phyloP scores from a whole-genome alignment of 2,888 invertebrate genomes.

The Gortyna flavago region DNA sequence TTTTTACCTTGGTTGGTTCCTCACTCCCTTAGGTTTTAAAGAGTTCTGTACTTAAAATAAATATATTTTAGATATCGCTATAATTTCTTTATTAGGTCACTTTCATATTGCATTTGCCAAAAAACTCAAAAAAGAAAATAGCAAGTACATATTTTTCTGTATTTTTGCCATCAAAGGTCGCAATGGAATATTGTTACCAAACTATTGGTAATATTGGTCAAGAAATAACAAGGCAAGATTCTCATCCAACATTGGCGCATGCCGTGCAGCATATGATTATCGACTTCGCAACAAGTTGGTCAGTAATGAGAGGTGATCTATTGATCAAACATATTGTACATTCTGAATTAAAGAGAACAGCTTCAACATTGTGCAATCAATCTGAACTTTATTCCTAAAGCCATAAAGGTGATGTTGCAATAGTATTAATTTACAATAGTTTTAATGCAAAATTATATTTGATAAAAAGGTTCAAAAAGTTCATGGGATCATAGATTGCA shows the following conservation, averaged over 20 bases:
- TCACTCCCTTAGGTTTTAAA: not conserved
- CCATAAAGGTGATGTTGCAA: conserved; percentile 22
- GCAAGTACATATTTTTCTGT: not conserved
- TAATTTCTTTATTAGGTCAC: too few relatives aligned
- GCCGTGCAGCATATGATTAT: conserved; percentile 74
- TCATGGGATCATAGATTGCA: conserved; percentile 52
- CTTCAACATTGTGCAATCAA: conserved; percentile 33
- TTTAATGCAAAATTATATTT: conserved; percentile 28
- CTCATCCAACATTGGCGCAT: conserved; percentile 46
- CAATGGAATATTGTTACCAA: not conserved
- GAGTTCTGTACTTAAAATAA: not conserved
- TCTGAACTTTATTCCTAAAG: conserved; percentile 33
- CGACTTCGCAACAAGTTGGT: conserved; percentile 77
- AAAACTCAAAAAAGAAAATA: not conserved
- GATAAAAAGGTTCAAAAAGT: conserved; percentile 37
- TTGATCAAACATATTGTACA: conserved; percentile 72
- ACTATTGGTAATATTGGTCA: conserved; percentile 30
- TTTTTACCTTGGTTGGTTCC: not conserved
- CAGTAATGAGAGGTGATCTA: conserved; percentile 73
- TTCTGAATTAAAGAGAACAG: conserved; percentile 44
- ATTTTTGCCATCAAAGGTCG: not conserved
- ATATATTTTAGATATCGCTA: too few relatives aligned
- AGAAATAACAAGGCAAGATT: conserved; percentile 34
- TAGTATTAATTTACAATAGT: conserved; percentile 31
- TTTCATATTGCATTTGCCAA: not conserved